These are phyloP conservation scores for Oreochromis grahami DNA, from an alignment of 2,797 vertebrate species.

Conservation along the genomic window DNA sequence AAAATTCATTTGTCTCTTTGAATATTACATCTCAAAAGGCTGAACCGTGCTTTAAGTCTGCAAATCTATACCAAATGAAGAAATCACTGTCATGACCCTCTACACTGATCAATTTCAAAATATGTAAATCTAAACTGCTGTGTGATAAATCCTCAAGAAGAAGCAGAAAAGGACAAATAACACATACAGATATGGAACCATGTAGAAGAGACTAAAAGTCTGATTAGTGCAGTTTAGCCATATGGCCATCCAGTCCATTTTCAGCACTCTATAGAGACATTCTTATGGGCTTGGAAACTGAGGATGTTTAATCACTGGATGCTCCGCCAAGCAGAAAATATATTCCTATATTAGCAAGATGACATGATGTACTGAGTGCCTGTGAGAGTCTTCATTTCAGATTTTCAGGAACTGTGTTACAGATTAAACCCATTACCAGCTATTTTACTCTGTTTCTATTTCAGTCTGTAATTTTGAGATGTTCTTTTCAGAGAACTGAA, in stretches of 20 bases:
- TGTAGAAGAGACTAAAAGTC: background rate
- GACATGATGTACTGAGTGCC: conserved; percentile 18
- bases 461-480: conserved; percentile 12
- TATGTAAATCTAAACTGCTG: background rate
- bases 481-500: background rate
- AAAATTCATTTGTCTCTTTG: background rate
- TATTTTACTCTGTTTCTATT: background rate
- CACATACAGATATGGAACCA: background rate
- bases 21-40: background rate
- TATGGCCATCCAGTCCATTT: background rate
- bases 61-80: background rate
- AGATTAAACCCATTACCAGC: conserved; percentile 22
- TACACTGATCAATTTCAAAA: background rate
- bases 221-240: background rate
- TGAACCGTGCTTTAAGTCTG: background rate
- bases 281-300: conserved; percentile 26
- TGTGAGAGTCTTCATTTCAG: background rate
- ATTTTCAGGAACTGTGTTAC: conserved; percentile 15
- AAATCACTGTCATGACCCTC: background rate
- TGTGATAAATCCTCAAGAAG: background rate
- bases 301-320: conserved; percentile 20
- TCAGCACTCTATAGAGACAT: background rate
- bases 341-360: conserved; percentile 28
- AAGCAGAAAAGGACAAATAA: background rate
- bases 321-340: conserved; percentile 18